Conservation (phyloP, 2,888 invertebrate genomes). For the Alsophila aescularia region DNA sequence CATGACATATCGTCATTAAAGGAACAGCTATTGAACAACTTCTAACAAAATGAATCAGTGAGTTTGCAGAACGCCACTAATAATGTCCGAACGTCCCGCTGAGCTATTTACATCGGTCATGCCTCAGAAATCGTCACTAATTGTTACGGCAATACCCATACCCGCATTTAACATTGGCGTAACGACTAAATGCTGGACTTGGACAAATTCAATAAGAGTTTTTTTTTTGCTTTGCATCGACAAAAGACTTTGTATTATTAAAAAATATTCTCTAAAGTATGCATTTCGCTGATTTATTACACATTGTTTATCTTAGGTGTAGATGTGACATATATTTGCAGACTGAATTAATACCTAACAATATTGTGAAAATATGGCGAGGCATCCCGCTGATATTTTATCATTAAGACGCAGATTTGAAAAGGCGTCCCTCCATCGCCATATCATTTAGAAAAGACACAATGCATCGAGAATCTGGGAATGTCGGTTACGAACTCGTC, state of each 20-base stretch:
- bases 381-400: slow-evolving; percentile 78
- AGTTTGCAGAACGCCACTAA: slow-evolving; percentile 29
- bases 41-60: slow-evolving; percentile 31
- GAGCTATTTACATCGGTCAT: slow-evolving; percentile 48
- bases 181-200: slow-evolving; percentile 7
- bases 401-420: slow-evolving; percentile 74
- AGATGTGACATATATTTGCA: slow-evolving; percentile 22
- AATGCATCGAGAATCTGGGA: slow-evolving; percentile 78
- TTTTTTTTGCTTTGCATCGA: slow-evolving; percentile 4
- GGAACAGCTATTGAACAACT: slow-evolving; percentile 22
- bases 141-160: slow-evolving; percentile 33
- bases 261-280: slow-evolving; percentile 7
- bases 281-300: slow-evolving; percentile 30
- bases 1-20: slow-evolving; percentile 31
- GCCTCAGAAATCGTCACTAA: slow-evolving; percentile 40
- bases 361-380: slow-evolving; percentile 75
- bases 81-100: slow-evolving; percentile 63
- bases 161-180: slow-evolving; percentile 16
- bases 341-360: slow-evolving; percentile 55
- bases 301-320: slow-evolving; percentile 19
- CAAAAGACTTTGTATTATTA: slow-evolving; percentile 10
- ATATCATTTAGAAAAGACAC: slow-evolving; percentile 74
- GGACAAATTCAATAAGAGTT: slow-evolving; percentile 9
- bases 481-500: slow-evolving; percentile 77
- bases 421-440: slow-evolving; percentile 63